Conservation (phyloP, 2,888 invertebrate genomes). For the Cacoxenus indagator region DNA sequence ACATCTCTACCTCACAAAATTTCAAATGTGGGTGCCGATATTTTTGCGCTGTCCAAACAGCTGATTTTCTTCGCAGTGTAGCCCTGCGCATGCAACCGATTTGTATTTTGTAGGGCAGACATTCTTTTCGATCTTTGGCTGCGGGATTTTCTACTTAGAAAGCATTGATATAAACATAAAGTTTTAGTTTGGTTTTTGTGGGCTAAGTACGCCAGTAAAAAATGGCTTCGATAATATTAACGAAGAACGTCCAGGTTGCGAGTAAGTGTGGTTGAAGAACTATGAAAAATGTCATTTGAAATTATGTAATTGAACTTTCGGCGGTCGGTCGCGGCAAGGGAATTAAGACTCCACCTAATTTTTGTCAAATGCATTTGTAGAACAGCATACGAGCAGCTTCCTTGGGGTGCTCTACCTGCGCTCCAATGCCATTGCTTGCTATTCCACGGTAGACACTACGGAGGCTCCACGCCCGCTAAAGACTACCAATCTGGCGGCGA, state of each 20-base stretch:
- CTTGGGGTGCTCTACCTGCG: conserved; percentile 65
- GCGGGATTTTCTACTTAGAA: neutral
- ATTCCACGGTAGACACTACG: conserved; percentile 59
- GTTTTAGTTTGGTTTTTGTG: neutral
- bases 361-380: conserved; percentile 38
- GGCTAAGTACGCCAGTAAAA: conserved; percentile 33
- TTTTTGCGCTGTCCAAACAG: neutral
- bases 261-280: conserved; percentile 56
- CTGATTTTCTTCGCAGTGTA: neutral
- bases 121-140: neutral
- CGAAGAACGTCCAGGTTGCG: conserved; percentile 64
- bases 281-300: conserved; percentile 23
- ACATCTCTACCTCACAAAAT: no score
- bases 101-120: neutral
- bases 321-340: neutral
- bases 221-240: conserved; percentile 67
- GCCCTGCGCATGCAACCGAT: neutral
- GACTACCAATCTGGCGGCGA: conserved; percentile 75
- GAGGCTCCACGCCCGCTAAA: conserved; percentile 68
- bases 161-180: neutral
- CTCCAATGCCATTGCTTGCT: conserved; percentile 45
- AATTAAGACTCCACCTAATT: conserved; percentile 10
- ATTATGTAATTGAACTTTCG: conserved; percentile 51
- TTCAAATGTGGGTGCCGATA: no score
- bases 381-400: conserved; percentile 59